phyloP scores from a whole-genome alignment of 2,113 vertebrate genomes.

The Helogale parvula region DNA sequence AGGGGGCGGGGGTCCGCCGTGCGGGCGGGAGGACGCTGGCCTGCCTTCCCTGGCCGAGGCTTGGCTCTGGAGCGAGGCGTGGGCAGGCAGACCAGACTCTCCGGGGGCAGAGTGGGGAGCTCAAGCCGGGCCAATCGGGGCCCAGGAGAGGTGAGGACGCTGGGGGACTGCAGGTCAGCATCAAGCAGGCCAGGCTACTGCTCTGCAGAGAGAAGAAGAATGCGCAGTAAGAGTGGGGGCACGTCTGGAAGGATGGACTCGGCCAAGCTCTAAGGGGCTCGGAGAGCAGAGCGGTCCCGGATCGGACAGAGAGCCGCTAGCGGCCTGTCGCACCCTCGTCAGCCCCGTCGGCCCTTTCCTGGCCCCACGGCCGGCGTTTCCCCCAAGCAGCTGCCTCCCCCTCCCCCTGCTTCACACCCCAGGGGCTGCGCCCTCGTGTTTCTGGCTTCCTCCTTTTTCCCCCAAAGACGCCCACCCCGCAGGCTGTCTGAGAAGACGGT shows the following conservation, averaged over 20 bases:
- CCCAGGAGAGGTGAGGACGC: neutral
- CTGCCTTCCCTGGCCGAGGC: neutral
- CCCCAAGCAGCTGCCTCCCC: neutral
- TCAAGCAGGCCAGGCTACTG: neutral
- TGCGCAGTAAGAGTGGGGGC: neutral
- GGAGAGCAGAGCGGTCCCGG: neutral
- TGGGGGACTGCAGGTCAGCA: fast-evolving
- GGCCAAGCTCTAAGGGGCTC: neutral
- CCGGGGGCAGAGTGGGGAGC: neutral
- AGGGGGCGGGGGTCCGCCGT: fast-evolving
- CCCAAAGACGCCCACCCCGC: neutral
- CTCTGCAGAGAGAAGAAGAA: slow-evolving; percentile 59
- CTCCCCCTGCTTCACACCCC: neutral
- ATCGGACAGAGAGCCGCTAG: neutral
- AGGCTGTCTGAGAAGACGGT: neutral
- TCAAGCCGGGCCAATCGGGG: no score
- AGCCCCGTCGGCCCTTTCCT: neutral
- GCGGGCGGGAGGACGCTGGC: neutral
- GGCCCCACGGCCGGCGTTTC: neutral
- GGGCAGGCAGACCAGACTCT: neutral
- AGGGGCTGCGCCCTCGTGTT: neutral
- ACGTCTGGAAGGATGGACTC: neutral
- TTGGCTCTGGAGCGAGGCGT: neutral
- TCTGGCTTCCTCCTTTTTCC: neutral
- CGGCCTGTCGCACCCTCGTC: neutral